Conservation (phyloP, 2,113 vertebrate species). For the Alligator sinensis region DNA sequence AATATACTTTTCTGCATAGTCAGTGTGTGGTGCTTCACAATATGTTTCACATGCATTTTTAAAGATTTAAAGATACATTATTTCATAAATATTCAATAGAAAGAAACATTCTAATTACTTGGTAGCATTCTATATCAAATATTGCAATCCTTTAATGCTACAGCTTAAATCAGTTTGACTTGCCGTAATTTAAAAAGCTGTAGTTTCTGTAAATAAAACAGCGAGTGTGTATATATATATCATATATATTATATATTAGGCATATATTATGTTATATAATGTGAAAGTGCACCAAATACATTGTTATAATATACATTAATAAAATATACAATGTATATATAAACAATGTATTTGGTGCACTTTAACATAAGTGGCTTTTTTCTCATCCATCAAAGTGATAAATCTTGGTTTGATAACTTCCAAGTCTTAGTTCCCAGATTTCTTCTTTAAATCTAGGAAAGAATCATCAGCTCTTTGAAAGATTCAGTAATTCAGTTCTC, state of each 20-base stretch:
- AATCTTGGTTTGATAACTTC: neutral
- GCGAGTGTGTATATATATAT: no score
- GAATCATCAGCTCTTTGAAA: neutral
- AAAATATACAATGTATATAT: no score
- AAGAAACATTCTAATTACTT: neutral
- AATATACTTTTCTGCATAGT: neutral
- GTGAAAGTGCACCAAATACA: no score
- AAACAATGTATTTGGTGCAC: neutral
- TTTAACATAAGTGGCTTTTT: neutral
- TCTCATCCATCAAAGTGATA: neutral
- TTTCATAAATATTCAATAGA: neutral
- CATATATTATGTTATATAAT: no score
- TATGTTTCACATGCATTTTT: neutral
- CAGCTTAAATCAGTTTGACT: neutral
- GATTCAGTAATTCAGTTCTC: neutral
- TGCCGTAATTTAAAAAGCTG: neutral
- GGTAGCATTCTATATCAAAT: neutral
- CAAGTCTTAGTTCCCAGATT: neutral
- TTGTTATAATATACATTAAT: no score
- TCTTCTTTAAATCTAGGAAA: conserved; percentile 16
- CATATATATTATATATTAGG: no score
- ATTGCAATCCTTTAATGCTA: neutral
- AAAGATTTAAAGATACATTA: neutral
- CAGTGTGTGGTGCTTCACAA: accelerated
- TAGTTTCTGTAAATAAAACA: neutral